These are phyloP conservation scores for Drosophila rellima DNA, from an alignment of 2,888 invertebrate species.

Conservation along the genomic window DNA sequence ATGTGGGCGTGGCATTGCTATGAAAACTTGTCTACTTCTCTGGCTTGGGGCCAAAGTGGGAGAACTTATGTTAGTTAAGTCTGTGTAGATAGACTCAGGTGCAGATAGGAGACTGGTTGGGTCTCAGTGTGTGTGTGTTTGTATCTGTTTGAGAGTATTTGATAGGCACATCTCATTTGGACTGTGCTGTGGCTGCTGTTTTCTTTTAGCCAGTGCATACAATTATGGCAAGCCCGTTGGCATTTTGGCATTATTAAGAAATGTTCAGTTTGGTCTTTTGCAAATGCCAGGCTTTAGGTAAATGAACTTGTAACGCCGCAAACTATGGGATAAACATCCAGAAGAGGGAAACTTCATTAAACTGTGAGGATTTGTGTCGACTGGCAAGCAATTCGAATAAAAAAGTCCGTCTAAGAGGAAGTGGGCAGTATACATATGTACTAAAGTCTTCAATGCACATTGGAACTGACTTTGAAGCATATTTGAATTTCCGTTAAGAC, in stretches of 20 bases:
- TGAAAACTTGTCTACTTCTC: constrained; percentile 35
- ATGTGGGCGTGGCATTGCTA: constrained; percentile 19
- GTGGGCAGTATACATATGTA: background rate
- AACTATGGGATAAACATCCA: background rate
- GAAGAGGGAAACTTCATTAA: background rate
- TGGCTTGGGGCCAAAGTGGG: constrained; percentile 52
- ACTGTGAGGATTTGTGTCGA: background rate
- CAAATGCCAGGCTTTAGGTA: constrained; percentile 5
- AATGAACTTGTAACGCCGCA: background rate
- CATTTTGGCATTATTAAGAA: constrained; percentile 40
- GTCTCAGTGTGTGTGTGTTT: constrained; percentile 9
- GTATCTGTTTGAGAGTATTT: constrained; percentile 10
- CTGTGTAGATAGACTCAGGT: constrained; percentile 14
- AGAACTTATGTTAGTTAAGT: constrained; percentile 45
- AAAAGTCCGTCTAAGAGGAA: background rate
- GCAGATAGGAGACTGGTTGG: constrained; percentile 6
- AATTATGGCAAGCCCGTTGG: constrained; percentile 62
- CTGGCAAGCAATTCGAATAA: background rate
- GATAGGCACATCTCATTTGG: constrained; percentile 45
- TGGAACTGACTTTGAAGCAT: background rate
- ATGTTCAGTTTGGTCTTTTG: constrained; percentile 34
- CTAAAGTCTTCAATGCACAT: background rate
- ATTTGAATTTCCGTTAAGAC: background rate
- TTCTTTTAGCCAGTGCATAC: constrained; percentile 51
- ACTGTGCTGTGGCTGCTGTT: constrained; percentile 33